Evolutionary conservation across 2,797 vertebrate genomes (phyloP), one percentile per base, ranked within the genome.

Genomic region (Pelobates cultripes): DNA sequence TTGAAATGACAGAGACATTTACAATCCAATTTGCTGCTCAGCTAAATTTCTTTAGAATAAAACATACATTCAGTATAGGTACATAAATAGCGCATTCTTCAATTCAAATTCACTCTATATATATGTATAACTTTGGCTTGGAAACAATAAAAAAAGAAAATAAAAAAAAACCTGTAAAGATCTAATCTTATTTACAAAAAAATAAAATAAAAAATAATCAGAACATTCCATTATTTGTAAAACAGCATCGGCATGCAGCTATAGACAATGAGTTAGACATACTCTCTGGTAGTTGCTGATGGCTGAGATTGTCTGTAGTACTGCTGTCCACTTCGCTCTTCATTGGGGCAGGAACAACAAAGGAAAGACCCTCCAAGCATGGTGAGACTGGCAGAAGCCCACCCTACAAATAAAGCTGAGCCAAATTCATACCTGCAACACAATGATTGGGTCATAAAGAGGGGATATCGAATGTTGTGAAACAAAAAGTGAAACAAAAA

Each of bases 381-480:
- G 15, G 94, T 95, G 91, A 99, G 93, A 86, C 97, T 95, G 76
- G 96, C 93, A 0, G 98, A 94, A 0, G 96, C 96, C 98, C 98
- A 99, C 60, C 98, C 98, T 2, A 99, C 90, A 0, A 99, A 99
- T 81, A 99, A 91, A 55, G 98, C 96, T 0, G 97, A 97, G 85
- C 98, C 98, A 4, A 98, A 98, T 79, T 99, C 98, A 0, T 96
- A 99, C 94, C 98, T 99, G 90, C 0, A 84, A 74, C n/a, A 81
- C 53, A 88, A 42, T 40, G 55, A 1, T 57, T 57, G 47, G 28
- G 28, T 28, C 28, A 28, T 28, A 28, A 28, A 28, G 28, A 28
- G 28, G 28, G 28, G 28, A 28, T 28, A 28, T 28, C 2, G 28
- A 28, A 28, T 28, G 28, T 28, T 28, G 28, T 28, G 28, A 28